Conservation (phyloP, 2,797 vertebrate genomes). For the Characodon lateralis region DNA sequence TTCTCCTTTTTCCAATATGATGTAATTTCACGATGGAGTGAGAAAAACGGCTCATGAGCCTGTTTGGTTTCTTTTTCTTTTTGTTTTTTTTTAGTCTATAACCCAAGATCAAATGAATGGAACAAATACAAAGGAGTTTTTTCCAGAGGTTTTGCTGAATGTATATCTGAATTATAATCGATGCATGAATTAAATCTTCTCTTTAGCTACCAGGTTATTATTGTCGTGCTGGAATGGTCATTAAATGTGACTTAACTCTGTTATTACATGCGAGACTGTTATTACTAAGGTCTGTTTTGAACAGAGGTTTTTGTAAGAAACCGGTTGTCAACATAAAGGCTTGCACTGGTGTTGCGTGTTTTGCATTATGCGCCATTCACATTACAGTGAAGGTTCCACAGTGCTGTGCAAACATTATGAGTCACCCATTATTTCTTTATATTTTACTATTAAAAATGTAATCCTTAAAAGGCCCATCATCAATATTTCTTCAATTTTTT, state of each 20-base stretch:
- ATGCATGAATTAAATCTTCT: neutral
- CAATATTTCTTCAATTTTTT: neutral
- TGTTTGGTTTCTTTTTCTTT: neutral
- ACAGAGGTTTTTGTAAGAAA: slow-evolving; percentile 7
- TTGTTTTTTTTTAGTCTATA: too few species aligned
- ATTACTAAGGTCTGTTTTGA: slow-evolving; percentile 31
- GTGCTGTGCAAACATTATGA: neutral
- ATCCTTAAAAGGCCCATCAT: neutral
- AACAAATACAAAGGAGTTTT: neutral
- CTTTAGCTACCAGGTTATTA: slow-evolving; percentile 13
- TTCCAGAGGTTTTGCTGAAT: neutral
- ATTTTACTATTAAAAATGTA: too few species aligned
- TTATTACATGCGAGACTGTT: slow-evolving; percentile 50
- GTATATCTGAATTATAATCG: neutral
- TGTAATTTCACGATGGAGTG: neutral
- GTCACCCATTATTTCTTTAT: neutral
- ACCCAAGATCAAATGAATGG: neutral
- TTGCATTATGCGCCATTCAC: neutral
- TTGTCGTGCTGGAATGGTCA: slow-evolving; percentile 22
- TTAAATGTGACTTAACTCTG: slow-evolving; percentile 37
- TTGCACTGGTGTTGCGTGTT: neutral
- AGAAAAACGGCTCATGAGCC: neutral
- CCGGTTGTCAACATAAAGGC: slow-evolving; percentile 12
- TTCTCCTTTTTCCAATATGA: slow-evolving; percentile 2
- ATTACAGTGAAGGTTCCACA: neutral